Percentiles rank a stretch among this genome's conserved stretches.
phyloP scores from a whole-genome alignment of 92 coral and sea anemone genomes.

The Porites divaricata region DNA sequence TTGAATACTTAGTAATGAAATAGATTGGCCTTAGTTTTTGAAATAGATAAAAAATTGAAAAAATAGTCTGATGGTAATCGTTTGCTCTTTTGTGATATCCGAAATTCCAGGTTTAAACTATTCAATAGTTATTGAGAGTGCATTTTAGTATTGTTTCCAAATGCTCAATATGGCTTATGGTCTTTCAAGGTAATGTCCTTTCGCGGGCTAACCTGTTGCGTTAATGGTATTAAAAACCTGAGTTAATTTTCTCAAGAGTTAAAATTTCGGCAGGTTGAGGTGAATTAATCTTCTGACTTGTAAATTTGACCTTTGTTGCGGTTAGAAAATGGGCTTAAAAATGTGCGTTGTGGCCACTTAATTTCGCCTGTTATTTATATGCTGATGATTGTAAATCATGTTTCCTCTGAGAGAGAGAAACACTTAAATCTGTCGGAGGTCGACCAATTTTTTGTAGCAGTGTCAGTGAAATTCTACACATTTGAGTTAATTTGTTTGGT shows the following conservation, averaged over 20 bases:
- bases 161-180: too few relatives aligned
- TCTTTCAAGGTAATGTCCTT: too few relatives aligned
- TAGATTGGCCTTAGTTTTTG: slow-evolving; percentile 4
- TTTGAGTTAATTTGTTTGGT: slow-evolving; percentile 20
- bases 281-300: slow-evolving; percentile 16
- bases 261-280: slow-evolving; percentile 12
- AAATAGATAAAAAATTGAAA: not conserved
- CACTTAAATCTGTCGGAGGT: not conserved
- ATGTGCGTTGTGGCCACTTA: not conserved
- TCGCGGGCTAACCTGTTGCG: not conserved
- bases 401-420: not conserved
- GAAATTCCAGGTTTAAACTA: slow-evolving; percentile 9
- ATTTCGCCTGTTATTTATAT: not conserved
- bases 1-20: not conserved
- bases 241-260: slow-evolving; percentile 41
- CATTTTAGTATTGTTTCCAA: too few relatives aligned
- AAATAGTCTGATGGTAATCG: slow-evolving; percentile 4
- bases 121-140: too few relatives aligned
- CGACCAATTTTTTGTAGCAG: not conserved
- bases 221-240: slow-evolving; percentile 36
- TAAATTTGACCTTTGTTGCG: slow-evolving; percentile 11
- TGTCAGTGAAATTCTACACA: not conserved
- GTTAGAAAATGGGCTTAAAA: slow-evolving; percentile 9
- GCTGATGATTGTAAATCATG: not conserved
- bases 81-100: not conserved